Percentiles rank a stretch among this genome's conserved stretches.
phyloP scores from a whole-genome alignment of 1,140 invertebrate genomes.

The Yoshiicerus persimilis region DNA sequence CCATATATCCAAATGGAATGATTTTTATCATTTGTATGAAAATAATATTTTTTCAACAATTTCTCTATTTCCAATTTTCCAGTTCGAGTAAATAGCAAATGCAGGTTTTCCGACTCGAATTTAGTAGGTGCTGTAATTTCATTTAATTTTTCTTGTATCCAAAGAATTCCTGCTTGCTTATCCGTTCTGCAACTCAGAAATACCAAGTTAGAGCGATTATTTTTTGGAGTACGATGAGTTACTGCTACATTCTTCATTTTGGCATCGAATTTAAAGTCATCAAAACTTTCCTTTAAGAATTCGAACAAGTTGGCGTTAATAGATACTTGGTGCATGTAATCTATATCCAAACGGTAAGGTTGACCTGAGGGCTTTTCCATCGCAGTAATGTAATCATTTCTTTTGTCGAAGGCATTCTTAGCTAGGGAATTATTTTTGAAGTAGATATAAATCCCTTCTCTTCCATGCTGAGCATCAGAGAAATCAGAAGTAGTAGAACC shows the following conservation, averaged over 20 bases:
- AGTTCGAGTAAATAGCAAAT: not conserved
- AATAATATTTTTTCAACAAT: not conserved
- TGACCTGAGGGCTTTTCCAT: not conserved
- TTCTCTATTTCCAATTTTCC: not conserved
- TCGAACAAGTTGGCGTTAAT: not conserved
- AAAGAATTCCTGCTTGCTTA: not conserved
- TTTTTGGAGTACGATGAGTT: not conserved
- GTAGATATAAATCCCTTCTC: not conserved
- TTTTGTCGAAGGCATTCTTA: not conserved
- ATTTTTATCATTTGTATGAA: not conserved
- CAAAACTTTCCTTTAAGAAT: not conserved
- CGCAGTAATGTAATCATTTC: not conserved
- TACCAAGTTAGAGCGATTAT: not conserved
- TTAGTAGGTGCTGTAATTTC: not conserved
- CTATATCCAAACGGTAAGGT: not conserved
- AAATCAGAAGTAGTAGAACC: not conserved
- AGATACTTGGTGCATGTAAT: not conserved
- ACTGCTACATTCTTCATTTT: not conserved
- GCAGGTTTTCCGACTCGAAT: not conserved
- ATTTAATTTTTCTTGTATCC: not conserved
- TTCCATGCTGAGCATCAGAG: not conserved
- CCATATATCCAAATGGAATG: not conserved
- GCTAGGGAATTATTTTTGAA: not conserved
- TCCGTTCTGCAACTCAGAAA: not conserved
- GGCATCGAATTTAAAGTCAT: not conserved